A percentile compares a stretch with the other conserved stretches of the same genome.
phyloP scores from a whole-genome alignment of 2,888 invertebrate species.

The Trichopria drosophilae region DNA sequence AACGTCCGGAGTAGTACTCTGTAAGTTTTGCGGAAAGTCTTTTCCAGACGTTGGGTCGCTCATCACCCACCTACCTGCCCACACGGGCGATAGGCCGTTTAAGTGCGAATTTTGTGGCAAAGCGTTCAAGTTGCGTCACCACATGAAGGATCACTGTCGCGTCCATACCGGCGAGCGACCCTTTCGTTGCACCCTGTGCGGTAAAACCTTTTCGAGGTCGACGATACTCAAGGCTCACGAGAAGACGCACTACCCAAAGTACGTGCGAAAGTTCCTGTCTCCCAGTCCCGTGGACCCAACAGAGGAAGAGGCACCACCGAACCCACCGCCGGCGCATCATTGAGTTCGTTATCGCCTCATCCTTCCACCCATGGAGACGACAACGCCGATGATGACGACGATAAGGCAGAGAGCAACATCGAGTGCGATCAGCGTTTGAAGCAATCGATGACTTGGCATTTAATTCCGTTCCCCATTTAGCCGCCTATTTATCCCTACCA shows the following conservation, averaged over 20 bases:
- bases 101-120: slow-evolving; percentile 94
- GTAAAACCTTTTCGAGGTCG: slow-evolving; percentile 87
- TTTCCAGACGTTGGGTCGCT: slow-evolving; percentile 88
- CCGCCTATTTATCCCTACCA: too few species aligned
- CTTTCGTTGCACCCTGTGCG: slow-evolving; percentile 85
- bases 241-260: slow-evolving; percentile 90
- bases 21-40: slow-evolving; percentile 91
- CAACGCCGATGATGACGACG: neutral
- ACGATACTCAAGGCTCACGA: slow-evolving; percentile 91
- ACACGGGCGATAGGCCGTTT: slow-evolving; percentile 88
- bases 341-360: too few species aligned
- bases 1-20: slow-evolving; percentile 75
- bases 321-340: slow-evolving; percentile 40
- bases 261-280: slow-evolving; percentile 85
- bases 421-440: too few species aligned
- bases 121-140: slow-evolving; percentile 88
- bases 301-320: slow-evolving; percentile 65
- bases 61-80: slow-evolving; percentile 84
- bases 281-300: slow-evolving; percentile 84
- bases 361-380: slow-evolving; percentile 8
- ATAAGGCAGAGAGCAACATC: neutral
- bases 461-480: too few species aligned
- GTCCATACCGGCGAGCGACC: slow-evolving; percentile 90
- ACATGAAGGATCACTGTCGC: slow-evolving; percentile 93
- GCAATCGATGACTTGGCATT: too few species aligned